Base-by-base conservation (phyloP, 2,797 vertebrate species). In the Malurus splendens region DNA sequence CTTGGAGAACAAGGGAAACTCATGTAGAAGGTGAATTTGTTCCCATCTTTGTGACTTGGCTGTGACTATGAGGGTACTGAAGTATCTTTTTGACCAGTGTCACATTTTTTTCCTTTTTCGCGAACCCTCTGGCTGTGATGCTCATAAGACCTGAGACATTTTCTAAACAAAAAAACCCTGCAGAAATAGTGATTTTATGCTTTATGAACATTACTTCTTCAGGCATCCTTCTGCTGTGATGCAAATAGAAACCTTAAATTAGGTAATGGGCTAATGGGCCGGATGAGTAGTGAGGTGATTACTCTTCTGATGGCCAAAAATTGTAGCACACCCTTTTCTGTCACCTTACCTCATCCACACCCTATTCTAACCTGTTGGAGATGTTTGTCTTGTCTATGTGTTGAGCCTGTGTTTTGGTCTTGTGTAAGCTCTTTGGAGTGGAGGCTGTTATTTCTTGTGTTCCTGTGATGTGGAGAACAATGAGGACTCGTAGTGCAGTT, bases 271-370 rank as follows among this genome's bases (percentile, higher is more conserved):
- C 61, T 88, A 86, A 88, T 93, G 30, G 47, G 14, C 48, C 0
- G 2, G 44, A 84, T 95, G 91, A 91, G 78, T 88, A 91, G 75
- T 65, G 41, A 74, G 68, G n/a, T 68, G 82, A 93, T 94, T 92
- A 79, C 56, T 88, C 90, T 94, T 94, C 86, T 84, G 71, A 90
- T 91, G 80, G 60, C 71, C 51, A 56, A 17, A 77, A 94, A 87
- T 79, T 91, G 60, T 78, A 93, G 55, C 89, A 86, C 92, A 78
- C 92, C 92, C 93, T 91, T 67, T 93, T 94, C 82, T 92, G 93
- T 85, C 92, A 77, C 82, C 66, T 90, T 87, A 55, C 73, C 56
- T 89, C 76, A 75, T 89, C 85, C 92, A 84, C 90, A n/a, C 90
- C 93, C 88, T 74, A 7, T 93, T 90, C 65, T 62, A 72, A 90